phyloP scores from a whole-genome alignment of 2,113 vertebrate genomes.

The Barnardius zonarius region DNA sequence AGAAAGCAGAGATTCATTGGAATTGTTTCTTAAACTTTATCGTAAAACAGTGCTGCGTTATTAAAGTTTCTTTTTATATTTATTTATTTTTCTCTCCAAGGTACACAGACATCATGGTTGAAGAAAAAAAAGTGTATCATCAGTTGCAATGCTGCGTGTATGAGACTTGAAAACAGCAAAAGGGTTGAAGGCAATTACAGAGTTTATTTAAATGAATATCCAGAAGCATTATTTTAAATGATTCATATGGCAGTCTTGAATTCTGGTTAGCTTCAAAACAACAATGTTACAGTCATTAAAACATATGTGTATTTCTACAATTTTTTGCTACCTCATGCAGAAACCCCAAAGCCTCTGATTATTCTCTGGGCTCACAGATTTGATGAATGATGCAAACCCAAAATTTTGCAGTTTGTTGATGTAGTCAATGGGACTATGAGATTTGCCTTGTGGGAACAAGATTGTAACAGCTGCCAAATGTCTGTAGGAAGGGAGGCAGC shows the following conservation, averaged over 20 bases:
- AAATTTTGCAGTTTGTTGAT: background rate
- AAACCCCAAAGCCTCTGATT: background rate
- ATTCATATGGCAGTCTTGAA: background rate
- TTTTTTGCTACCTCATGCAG: constrained; percentile 31
- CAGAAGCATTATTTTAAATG: background rate
- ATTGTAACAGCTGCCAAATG: background rate
- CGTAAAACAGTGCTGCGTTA: background rate
- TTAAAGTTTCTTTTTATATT: background rate
- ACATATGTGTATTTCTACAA: background rate
- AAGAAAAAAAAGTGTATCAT: background rate
- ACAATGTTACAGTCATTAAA: background rate
- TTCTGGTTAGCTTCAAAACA: background rate
- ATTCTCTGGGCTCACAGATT: background rate
- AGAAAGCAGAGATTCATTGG: background rate
- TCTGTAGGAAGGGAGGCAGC: background rate
- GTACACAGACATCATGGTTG: constrained; percentile 10
- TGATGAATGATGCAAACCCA: background rate
- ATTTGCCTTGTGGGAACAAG: background rate
- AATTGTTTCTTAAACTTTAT: background rate
- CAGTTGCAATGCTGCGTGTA: background rate
- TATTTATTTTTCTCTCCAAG: background rate
- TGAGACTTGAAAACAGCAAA: background rate
- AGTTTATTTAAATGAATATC: background rate
- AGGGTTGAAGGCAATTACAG: background rate
- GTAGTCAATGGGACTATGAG: background rate